Conservation (phyloP, 2,888 invertebrate genomes). For the Limnephilus auricula region DNA sequence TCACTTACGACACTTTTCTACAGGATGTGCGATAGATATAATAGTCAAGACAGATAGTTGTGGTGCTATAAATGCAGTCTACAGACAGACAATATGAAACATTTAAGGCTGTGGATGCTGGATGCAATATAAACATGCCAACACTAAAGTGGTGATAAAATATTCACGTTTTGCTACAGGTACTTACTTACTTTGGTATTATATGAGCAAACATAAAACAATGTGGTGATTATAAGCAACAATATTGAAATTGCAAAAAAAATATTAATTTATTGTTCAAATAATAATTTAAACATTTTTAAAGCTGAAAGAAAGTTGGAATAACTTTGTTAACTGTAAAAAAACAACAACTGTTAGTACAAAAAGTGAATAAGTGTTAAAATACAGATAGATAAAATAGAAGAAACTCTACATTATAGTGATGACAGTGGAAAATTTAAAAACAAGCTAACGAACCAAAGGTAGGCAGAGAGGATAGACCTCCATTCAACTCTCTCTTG, state of each 20-base stretch:
- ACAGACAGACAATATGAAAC: conserved; percentile 12
- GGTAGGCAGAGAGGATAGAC: too few relatives aligned
- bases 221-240: not conserved
- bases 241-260: not conserved
- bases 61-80: not conserved
- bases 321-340: not conserved
- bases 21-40: too few relatives aligned
- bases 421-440: not conserved
- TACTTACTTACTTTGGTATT: not conserved
- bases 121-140: not conserved
- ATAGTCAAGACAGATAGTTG: not conserved
- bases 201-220: not conserved
- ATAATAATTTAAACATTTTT: not conserved
- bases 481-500: too few relatives aligned
- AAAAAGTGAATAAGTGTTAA: not conserved
- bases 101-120: not conserved
- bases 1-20: too few relatives aligned
- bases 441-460: not conserved
- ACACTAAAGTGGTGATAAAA: not conserved
- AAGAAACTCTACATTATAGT: not conserved
- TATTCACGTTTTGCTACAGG: not conserved
- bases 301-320: not conserved
- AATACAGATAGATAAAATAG: not conserved
- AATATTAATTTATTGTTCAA: not conserved
- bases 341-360: not conserved